Evolutionary conservation across 2,888 invertebrate species (phyloP).

Genomic region (Metallyticus violacea): DNA sequence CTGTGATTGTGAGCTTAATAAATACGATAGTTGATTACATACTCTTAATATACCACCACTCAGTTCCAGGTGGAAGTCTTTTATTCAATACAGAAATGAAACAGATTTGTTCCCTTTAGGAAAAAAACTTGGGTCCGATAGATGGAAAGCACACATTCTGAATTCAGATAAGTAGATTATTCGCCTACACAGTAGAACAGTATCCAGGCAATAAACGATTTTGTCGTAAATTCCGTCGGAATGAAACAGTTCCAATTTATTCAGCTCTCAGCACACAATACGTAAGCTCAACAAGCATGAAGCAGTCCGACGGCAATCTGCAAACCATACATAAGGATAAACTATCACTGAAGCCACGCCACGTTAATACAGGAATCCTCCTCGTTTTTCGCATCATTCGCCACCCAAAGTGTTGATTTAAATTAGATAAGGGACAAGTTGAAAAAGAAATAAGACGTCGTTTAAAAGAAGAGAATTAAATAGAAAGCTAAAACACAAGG

Average conservation of each 20-base stretch:
- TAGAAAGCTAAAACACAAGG: not conserved
- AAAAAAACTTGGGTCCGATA: too few species aligned
- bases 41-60: too few species aligned
- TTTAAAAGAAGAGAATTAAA: not conserved
- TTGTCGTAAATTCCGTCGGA: not conserved
- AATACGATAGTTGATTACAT: too few species aligned
- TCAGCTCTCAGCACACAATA: too few species aligned
- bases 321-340: not conserved
- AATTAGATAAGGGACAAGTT: slow-evolving; percentile 1
- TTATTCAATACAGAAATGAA: too few species aligned
- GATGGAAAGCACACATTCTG: too few species aligned
- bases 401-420: slow-evolving; percentile 9
- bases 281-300: too few species aligned
- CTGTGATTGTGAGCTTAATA: too few species aligned
- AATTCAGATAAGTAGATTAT: too few species aligned
- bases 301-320: too few species aligned
- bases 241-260: not conserved
- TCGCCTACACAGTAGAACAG: not conserved
- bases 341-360: not conserved
- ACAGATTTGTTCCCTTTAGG: too few species aligned
- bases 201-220: not conserved
- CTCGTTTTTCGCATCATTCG: not conserved
- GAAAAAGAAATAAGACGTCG: not conserved
- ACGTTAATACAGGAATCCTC: not conserved
- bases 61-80: too few species aligned